Evolutionary conservation across 2,113 vertebrate genomes (phyloP), one percentile per base, ranked within the genome.

Genomic region (Natator depressus): DNA sequence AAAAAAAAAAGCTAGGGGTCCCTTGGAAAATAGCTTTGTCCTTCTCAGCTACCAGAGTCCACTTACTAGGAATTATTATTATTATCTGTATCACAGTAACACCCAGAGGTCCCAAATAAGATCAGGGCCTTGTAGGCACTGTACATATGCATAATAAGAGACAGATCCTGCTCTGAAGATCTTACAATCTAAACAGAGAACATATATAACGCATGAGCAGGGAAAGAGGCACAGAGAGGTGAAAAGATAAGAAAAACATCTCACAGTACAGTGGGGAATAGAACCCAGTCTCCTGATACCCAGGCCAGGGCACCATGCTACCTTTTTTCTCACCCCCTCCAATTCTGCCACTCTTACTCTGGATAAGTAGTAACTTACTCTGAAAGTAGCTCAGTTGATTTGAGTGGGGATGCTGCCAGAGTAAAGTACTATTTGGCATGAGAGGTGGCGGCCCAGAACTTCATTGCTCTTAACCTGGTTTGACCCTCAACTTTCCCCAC

Each of bases 31-130:
- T 8, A 87, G 95, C 69, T 38, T 86, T 59, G 5, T 6, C 17
- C 91, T 93, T 94, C 47, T 95, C 84, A 96, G 50, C 19, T 90
- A 54, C 62, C 65, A 78, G 62, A 92, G 14, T 83, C 91, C 82
- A 89, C 78, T 81, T 94, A 6, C 55, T 57, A 25, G 10, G 55
- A 57, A 57, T 54, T 85, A 0, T 57, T 89, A 76, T 85, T 54
- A 13, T 0, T 42, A 42, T 42, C 81, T 16, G 88, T 79, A 83
- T n/a, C 81, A 46, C 42, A 81, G 8, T 14, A 8, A 3, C 57
- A 90, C 2, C 16, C 62, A 6, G 1, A 79, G 31, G 16, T 75
- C 89, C 78, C 82, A 80, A 6, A 76, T 47, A 75, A 89, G 24
- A 88, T 72, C 54, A 65, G 42, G 53, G 38, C 9, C 12, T 80